Base-by-base conservation (phyloP, 1,140 invertebrate species). In the Ganaspis sp. region DNA sequence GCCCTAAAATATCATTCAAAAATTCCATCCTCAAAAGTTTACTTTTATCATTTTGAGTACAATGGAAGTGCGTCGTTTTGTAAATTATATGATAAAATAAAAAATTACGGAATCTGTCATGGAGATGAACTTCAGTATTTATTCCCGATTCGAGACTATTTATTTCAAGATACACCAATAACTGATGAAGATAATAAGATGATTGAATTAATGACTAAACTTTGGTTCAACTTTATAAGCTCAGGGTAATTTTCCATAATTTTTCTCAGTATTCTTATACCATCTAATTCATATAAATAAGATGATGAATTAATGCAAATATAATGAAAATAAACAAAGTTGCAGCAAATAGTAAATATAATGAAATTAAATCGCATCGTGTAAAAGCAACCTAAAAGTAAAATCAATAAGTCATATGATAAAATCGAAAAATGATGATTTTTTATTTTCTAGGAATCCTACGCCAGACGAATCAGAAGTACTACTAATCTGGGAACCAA, bases 71-170 rank as follows among this genome's bases (percentile, higher is more conserved):
- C 92, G n/a, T 95, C 94, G 64, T 95, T 95, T 76, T 94, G 93
- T 9, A 90, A 91, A 79, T 92, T 95, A 72, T 95, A 95, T 72
- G 94, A 93, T 74, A 84, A 87, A 1, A 82, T 88, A 12, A 90
- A 90, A 12, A 91, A 94, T 84, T 95, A 94, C 78, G 94, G 95
- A 29, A 94, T 95, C 0, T 94, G 93, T 69, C 95, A 96, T 86
- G 94, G 94, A 1, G 95, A 96, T 79, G 95, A 96, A 72, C 87
- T 95, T 19, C 94, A 95, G 82, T 95, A 95, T 85, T 82, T 95
- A 0, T 96, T 96, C 79, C 95, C 95, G 0, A 93, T 95, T 37
- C 91, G 90, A 0, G 91, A 92, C 72, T 90, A 92, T 72, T 83
- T 94, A 2, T 94, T 94, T 75, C 87, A 90, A 1, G 90, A 93